phyloP scores from a whole-genome alignment of 2,113 vertebrate species.

The Mola mola region DNA sequence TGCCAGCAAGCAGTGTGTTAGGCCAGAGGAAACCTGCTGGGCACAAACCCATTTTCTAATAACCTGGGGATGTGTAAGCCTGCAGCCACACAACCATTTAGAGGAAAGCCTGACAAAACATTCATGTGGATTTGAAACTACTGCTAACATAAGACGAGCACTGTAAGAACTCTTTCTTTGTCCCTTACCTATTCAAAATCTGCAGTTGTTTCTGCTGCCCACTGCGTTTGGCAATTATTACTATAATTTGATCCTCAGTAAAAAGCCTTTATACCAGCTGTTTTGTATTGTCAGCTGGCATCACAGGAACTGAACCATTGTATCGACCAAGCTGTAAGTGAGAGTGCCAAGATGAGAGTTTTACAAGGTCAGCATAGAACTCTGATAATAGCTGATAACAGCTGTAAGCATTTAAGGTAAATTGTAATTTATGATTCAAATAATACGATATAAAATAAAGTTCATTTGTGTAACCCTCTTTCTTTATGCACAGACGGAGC shows the following conservation, averaged over 20 bases:
- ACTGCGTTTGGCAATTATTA: conserved; percentile 1
- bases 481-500: no score
- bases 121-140: background rate
- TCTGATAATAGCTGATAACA: no score
- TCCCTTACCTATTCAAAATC: background rate
- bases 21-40: conserved; percentile 44
- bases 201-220: background rate
- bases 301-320: conserved; percentile 31
- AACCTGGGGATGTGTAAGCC: no score
- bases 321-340: conserved; percentile 46
- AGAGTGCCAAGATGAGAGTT: conserved; percentile 33
- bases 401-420: no score
- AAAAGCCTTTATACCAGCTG: conserved; percentile 19
- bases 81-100: background rate
- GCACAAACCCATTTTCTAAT: conserved; percentile 40
- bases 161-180: background rate
- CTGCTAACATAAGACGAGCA: background rate
- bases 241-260: background rate
- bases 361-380: conserved; percentile 29
- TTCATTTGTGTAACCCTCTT: no score
- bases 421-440: no score
- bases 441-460: no score
- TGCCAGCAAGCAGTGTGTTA: conserved; percentile 12
- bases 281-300: conserved; percentile 4
- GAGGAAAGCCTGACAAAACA: conserved; percentile 29